Conservation (phyloP, 2,797 vertebrate genomes). For the Gorsachius magnificus region DNA sequence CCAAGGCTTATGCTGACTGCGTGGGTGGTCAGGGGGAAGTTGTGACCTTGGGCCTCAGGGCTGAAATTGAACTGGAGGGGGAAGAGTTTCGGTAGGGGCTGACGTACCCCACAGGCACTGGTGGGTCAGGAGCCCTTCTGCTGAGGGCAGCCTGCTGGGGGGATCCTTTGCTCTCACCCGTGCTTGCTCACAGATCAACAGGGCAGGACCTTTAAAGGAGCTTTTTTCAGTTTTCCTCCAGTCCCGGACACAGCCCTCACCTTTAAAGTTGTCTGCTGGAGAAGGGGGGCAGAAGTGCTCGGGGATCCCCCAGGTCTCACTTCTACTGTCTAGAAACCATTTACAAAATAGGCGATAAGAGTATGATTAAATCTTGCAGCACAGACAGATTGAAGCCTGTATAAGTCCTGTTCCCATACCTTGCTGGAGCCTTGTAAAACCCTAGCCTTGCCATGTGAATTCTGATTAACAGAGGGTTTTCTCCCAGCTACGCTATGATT, state of each 20-base stretch:
- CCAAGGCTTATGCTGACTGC: not conserved
- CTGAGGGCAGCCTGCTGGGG: not conserved
- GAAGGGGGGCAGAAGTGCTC: not conserved
- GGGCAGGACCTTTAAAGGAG: not conserved
- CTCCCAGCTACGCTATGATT: not conserved
- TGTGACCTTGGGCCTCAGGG: not conserved
- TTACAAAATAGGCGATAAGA: not conserved
- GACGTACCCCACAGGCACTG: not conserved
- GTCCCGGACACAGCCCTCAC: not conserved
- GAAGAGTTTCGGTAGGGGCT: not conserved
- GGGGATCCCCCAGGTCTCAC: not conserved
- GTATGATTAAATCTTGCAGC: not conserved
- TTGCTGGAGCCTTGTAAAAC: not conserved
- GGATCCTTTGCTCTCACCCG: not conserved
- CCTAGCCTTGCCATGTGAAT: not conserved
- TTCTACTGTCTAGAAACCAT: not conserved
- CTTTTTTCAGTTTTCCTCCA: not conserved
- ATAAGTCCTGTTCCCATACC: not conserved
- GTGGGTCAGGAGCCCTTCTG: accelerated
- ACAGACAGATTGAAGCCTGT: not conserved
- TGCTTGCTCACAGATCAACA: not conserved
- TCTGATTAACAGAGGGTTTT: not conserved
- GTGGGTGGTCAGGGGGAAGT: not conserved
- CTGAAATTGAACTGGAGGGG: not conserved
- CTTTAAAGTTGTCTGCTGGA: not conserved